Percentiles rank a stretch among this genome's conserved stretches.
phyloP scores from a whole-genome alignment of 2,888 invertebrate species.

The Synanthedon andrenaeformis region DNA sequence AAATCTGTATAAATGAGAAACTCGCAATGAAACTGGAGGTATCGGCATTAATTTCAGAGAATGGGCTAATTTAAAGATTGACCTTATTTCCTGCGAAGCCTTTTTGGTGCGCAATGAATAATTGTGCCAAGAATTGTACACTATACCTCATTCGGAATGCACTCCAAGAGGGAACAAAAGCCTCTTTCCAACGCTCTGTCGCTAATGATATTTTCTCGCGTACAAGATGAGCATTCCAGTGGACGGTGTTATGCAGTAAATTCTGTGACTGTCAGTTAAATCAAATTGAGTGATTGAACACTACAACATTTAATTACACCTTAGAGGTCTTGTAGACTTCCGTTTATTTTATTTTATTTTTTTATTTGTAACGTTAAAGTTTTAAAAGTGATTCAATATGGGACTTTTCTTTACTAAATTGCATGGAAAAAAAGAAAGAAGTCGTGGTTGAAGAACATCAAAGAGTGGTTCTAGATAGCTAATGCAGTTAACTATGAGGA shows the following conservation, averaged over 20 bases:
- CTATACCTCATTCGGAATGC: background rate
- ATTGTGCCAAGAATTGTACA: background rate
- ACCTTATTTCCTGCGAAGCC: background rate
- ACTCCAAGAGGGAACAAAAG: slow-evolving; percentile 3
- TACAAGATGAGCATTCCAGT: slow-evolving; percentile 5
- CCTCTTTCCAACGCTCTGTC: slow-evolving; percentile 6
- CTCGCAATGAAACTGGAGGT: background rate
- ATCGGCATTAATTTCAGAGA: background rate
- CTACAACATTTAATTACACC: too few species aligned
- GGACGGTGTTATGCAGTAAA: slow-evolving; percentile 3
- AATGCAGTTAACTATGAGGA: too few species aligned
- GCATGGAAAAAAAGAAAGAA: too few species aligned
- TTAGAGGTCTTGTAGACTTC: too few species aligned
- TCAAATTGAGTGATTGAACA: too few species aligned
- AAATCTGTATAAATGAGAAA: background rate
- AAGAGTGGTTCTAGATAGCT: too few species aligned
- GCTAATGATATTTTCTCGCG: slow-evolving; percentile 7
- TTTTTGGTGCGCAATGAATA: background rate
- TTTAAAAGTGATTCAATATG: too few species aligned
- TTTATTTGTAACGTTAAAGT: too few species aligned
- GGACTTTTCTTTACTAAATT: too few species aligned
- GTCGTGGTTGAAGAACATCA: too few species aligned
- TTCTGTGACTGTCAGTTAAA: too few species aligned
- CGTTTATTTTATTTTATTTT: too few species aligned
- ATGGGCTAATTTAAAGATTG: background rate